Conservation (phyloP, 1,140 invertebrate genomes). For the Pseudomyrmex sp. region DNA sequence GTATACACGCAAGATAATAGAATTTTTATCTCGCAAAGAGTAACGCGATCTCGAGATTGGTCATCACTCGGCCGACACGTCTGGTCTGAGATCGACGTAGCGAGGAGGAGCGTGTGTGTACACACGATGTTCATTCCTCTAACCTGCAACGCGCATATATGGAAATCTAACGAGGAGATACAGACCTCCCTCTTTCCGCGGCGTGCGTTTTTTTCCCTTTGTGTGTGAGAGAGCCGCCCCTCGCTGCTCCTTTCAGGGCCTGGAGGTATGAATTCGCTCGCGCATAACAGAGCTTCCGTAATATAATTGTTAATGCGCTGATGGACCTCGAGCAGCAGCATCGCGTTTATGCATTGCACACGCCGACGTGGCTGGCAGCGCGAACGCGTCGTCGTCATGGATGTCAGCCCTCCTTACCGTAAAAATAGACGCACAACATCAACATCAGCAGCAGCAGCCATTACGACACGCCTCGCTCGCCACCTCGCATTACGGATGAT, state of each 20-base stretch:
- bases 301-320: slow-evolving; percentile 83
- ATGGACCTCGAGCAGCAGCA: slow-evolving; percentile 74
- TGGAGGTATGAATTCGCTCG: slow-evolving; percentile 78
- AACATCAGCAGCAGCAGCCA: slow-evolving; percentile 45
- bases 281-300: slow-evolving; percentile 82
- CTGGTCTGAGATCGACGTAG: too few species aligned
- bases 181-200: slow-evolving; percentile 37
- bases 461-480: slow-evolving; percentile 72
- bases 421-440: slow-evolving; percentile 77
- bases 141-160: background rate
- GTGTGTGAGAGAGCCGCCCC: background rate
- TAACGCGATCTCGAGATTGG: background rate
- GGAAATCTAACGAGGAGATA: slow-evolving; percentile 13
- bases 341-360: slow-evolving; percentile 76
- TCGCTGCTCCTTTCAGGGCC: slow-evolving; percentile 28
- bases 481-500: slow-evolving; percentile 71
- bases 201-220: slow-evolving; percentile 49
- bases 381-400: slow-evolving; percentile 61
- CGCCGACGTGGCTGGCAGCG: slow-evolving; percentile 63
- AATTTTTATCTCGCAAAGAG: slow-evolving; percentile 23
- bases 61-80: too few species aligned
- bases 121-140: too few species aligned
- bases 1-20: slow-evolving; percentile 30
- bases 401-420: slow-evolving; percentile 77
- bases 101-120: too few species aligned